Base-by-base conservation (phyloP, 2,888 invertebrate genomes). In the Drosophila subquinaria region DNA sequence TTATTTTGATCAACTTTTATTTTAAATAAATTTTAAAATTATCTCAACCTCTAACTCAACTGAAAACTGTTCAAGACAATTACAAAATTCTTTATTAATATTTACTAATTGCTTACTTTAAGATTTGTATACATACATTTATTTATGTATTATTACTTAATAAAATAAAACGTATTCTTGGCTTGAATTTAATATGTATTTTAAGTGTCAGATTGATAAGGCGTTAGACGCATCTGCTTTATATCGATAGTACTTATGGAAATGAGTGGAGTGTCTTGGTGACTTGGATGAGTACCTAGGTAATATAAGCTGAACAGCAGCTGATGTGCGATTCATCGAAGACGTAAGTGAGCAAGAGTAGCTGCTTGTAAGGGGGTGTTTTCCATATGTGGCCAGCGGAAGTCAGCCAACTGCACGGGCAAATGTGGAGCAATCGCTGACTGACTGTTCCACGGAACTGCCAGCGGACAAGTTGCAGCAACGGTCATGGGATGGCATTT, bases 351-450 rank as follows among this genome's bases (percentile, higher is more conserved):
- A 9, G 36, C 23, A 42, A 11, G 33, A 38, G 40, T 48, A 35
- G 38, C 33, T 59, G 27, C 40, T 61, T 27, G 45, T 59, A 71
- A 61, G 23, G 62, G 17, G 30, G 9, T 33, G 59, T 20, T 45
- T 51, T 53, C 60, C 76, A 76, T 38, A 60, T 79, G 71, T 53
- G 40, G 45, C 43, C 63, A 35, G 67, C 86, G 82, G 86, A 85
- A 83, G 82, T 79, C 62, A 71, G 57, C n/a, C 53, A 66, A 63
- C 66, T 57, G 47, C 45, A 33, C 10, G 43, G 59, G 60, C 66
- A 78, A 87, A 88, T 75, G 79, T 85, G 79, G 86, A 82, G 79
- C 88, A 88, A 73, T 70, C 76, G 51, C 17, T 40, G 57, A 56
- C 68, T 65, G 66, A 63, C 65, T 40, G 38, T 81, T 82, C 85